phyloP scores from a whole-genome alignment of 2,797 vertebrate species.

The Sebastes elongatus region DNA sequence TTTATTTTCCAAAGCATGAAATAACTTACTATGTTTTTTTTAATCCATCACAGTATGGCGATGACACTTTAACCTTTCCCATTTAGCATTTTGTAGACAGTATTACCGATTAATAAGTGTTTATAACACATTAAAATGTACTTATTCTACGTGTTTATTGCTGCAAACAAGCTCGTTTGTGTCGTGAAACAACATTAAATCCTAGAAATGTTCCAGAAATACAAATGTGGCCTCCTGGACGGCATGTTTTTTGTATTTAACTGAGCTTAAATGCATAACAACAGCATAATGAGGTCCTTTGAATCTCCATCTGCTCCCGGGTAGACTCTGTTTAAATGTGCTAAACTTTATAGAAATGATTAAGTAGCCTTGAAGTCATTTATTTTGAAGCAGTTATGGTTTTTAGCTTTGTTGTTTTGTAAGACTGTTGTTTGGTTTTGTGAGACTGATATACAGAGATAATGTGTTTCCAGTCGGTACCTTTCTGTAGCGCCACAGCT shows the following conservation, averaged over 20 bases:
- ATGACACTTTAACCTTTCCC: background rate
- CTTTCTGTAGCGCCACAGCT: slow-evolving; percentile 93
- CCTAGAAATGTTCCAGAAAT: background rate
- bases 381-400: background rate
- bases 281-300: background rate
- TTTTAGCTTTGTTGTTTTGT: background rate
- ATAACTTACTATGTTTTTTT: background rate
- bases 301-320: slow-evolving; percentile 1
- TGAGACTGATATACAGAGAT: background rate
- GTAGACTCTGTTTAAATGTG: background rate
- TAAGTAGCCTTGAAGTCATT: background rate
- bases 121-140: background rate
- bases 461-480: slow-evolving; percentile 64
- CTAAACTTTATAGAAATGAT: background rate
- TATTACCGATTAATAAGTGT: too few relatives aligned
- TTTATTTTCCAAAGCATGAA: background rate
- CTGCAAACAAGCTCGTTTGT: background rate
- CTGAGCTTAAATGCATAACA: background rate
- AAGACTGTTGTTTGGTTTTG: too few relatives aligned
- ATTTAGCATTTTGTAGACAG: background rate
- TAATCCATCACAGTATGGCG: background rate
- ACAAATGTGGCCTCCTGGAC: background rate
- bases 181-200: background rate
- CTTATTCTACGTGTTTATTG: background rate
- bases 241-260: background rate